phyloP scores from a whole-genome alignment of 2,113 vertebrate genomes.

The Galbula dea region DNA sequence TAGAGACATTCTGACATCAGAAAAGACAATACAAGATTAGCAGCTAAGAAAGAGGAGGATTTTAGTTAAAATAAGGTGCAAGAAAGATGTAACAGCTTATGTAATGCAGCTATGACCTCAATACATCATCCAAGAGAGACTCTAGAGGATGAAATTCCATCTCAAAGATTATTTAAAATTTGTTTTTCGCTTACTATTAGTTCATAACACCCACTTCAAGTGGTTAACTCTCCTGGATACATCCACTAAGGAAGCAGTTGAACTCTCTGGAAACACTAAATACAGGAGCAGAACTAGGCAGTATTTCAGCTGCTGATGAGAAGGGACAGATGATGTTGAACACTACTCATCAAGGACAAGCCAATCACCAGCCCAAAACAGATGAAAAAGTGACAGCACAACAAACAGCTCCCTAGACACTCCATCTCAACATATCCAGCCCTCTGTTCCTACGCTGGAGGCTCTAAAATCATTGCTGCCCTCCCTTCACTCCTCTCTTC shows the following conservation, averaged over 20 bases:
- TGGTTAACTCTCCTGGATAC: not conserved
- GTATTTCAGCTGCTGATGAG: not conserved
- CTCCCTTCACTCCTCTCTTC: not conserved
- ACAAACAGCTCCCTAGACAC: not conserved
- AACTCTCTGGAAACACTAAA: not conserved
- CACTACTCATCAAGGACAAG: not conserved
- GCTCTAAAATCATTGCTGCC: not conserved
- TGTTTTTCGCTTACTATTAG: not conserved
- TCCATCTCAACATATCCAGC: not conserved
- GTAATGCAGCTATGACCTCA: not conserved
- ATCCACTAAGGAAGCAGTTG: not conserved
- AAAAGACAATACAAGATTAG: not conserved
- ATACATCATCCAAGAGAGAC: not conserved
- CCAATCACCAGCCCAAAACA: not conserved
- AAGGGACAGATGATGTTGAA: not conserved
- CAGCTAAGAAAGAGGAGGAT: not conserved
- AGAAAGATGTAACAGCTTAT: not conserved
- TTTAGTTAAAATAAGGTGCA: not conserved
- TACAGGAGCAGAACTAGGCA: not conserved
- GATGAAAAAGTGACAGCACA: not conserved
- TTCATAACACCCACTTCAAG: not conserved
- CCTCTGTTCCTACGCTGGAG: not conserved
- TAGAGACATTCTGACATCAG: fast-evolving
- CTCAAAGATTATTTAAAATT: not conserved
- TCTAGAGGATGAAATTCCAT: not conserved